These are phyloP conservation scores for Odontocolon sp. DNA, from an alignment of 2,888 invertebrate species.

Conservation along the genomic window DNA sequence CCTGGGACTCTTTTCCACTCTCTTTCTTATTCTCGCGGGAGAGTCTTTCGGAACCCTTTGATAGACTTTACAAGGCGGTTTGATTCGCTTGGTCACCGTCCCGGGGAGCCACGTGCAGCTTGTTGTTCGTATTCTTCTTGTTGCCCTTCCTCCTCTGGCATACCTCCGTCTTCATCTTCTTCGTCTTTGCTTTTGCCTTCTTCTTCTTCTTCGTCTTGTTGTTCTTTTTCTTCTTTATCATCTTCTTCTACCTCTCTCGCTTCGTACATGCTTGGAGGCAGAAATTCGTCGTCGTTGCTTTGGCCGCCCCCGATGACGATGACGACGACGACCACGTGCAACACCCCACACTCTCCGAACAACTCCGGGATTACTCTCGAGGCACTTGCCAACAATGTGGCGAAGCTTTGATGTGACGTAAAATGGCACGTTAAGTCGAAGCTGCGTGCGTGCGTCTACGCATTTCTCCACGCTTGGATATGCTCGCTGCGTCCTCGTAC, in stretches of 20 bases:
- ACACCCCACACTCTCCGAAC: neutral
- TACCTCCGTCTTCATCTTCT: neutral
- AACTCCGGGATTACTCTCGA: constrained; percentile 17
- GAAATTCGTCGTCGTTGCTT: constrained; percentile 1
- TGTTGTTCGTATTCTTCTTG: neutral
- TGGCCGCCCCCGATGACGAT: constrained; percentile 2
- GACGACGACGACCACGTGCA: constrained; percentile 39
- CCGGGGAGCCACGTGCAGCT: constrained; percentile 43
- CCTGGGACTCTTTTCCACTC: neutral
- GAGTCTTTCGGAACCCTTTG: constrained; percentile 66
- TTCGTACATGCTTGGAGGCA: constrained; percentile 2
- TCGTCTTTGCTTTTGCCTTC: constrained; percentile 38
- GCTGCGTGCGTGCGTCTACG: constrained; percentile 39
- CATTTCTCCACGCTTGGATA: constrained; percentile 33
- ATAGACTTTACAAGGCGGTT: constrained; percentile 74
- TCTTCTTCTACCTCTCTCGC: neutral
- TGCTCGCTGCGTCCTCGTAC: constrained; percentile 39
- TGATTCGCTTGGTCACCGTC: constrained; percentile 66
- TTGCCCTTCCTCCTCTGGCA: constrained; percentile 24
- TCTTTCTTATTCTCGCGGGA: constrained; percentile 6
- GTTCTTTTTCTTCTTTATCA: neutral
- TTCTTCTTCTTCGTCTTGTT: constrained; percentile 33
- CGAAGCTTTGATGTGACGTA: constrained; percentile 79
- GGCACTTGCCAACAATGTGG: constrained; percentile 78
- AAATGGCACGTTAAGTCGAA: constrained; percentile 70